Evolutionary conservation across 1,140 invertebrate species (phyloP).

Genomic region (Bombus balteatus): DNA sequence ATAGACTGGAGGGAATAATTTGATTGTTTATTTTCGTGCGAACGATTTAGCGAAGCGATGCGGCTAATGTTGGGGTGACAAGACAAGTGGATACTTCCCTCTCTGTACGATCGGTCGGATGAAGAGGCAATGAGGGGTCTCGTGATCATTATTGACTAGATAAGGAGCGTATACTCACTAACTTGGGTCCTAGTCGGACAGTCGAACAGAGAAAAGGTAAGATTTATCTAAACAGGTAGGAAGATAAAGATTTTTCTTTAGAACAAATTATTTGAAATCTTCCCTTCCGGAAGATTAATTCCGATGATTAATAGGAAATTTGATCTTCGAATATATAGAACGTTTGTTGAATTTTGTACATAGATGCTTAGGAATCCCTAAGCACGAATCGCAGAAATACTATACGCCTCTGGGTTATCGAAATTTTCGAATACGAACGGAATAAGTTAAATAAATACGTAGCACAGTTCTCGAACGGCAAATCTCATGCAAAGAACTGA

Average conservation of each 20-base stretch:
- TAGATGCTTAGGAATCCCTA: not conserved
- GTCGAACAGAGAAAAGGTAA: slow-evolving; percentile 12
- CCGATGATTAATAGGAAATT: not conserved
- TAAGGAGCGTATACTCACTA: slow-evolving; percentile 51
- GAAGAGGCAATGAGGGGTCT: slow-evolving; percentile 69
- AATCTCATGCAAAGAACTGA: not conserved
- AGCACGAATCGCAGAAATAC: not conserved
- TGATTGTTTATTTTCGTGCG: slow-evolving; percentile 71
- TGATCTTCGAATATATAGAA: not conserved
- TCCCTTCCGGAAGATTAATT: not conserved
- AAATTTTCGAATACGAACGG: slow-evolving; percentile 5
- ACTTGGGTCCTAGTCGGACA: slow-evolving; percentile 51
- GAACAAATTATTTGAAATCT: not conserved
- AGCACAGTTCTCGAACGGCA: not conserved
- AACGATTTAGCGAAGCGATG: slow-evolving; percentile 61
- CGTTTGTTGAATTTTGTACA: not conserved
- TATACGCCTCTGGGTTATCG: not conserved
- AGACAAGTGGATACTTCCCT: slow-evolving; percentile 75
- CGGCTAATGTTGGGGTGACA: slow-evolving; percentile 66
- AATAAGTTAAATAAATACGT: slow-evolving; percentile 52
- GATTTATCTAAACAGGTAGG: not conserved
- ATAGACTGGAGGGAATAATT: slow-evolving; percentile 21
- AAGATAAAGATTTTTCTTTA: not conserved
- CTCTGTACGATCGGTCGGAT: slow-evolving; percentile 68
- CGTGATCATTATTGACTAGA: slow-evolving; percentile 69